Evolutionary conservation across 2,888 invertebrate genomes (phyloP), one percentile per base, ranked within the genome.

Genomic region (Willowsia nigromaculata): DNA sequence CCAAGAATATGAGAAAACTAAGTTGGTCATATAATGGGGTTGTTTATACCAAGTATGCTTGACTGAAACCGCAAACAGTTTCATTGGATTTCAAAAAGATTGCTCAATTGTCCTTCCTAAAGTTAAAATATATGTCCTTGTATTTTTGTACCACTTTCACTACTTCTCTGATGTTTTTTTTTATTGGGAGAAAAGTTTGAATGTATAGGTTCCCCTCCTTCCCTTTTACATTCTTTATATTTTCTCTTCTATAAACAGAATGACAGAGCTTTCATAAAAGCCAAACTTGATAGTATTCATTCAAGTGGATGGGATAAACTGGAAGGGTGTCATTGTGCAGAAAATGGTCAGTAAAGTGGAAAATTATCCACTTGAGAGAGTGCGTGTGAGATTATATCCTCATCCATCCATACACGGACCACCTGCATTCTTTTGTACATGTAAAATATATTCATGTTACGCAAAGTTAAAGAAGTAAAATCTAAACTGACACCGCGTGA

Each of bases 301-400:
- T 59, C 59, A 59, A 59, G 56, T 56, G 59, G 59, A 59, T 59
- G 25, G 18, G 56, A 59, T 11, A 59, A 27, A 59, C n/a, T n/a
- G n/a, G 13, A 13, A 25, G 18, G 50, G 50, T 50, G 50, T 50
- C 50, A 50, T 50, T 50, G 50, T 9, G n/a, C 2, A 59, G 25
- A 59, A 59, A 59, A 59, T 25, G 25, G 13, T 27, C 18, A 59
- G 5, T 59, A 27, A 25, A 59, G 59, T 59, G 59, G 59, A 59
- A 59, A 59, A 59, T 59, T 25, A 59, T 59, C 59, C 59, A 59
- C 59, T 59, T 27, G 25, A 56, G 25, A 59, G 59, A 59, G 59
- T 59, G 59, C 59, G 50, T 50, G 59, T 59, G 59, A 59, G 59
- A 59, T 59, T 59, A 59, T 25, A 59, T 18, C 13, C 18, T 25